Evolutionary conservation across 2,888 invertebrate species (phyloP).

Genomic region (Mellilla xanthometata): DNA sequence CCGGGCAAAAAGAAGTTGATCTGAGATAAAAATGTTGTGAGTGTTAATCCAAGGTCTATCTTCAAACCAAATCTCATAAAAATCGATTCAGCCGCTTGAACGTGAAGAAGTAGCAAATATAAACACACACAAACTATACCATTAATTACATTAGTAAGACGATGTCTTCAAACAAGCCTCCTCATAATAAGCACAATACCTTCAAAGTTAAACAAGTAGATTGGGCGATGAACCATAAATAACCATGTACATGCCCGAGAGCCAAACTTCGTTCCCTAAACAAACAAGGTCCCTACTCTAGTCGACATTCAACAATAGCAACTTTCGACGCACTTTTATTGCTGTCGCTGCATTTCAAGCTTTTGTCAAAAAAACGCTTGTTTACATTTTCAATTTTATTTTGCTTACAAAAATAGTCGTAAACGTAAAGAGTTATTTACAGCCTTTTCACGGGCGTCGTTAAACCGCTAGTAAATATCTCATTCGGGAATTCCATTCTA

Average conservation of each 20-base stretch:
- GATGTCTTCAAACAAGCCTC: constrained; percentile 42
- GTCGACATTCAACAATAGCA: constrained; percentile 70
- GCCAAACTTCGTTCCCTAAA: constrained; percentile 74
- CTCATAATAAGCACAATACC: constrained; percentile 50
- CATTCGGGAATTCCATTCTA: constrained; percentile 20
- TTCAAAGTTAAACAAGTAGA: constrained; percentile 57
- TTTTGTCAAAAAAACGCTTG: constrained; percentile 14
- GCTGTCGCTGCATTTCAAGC: constrained; percentile 35
- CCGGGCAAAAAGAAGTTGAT: no score
- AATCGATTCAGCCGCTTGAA: no score
- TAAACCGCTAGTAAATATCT: constrained; percentile 25
- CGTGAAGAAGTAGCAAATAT: no score
- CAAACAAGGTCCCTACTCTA: constrained; percentile 61
- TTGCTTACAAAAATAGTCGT: constrained; percentile 28
- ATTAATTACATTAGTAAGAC: no score
- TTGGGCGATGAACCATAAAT: constrained; percentile 56
- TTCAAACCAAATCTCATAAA: no score
- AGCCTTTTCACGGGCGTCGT: constrained; percentile 26
- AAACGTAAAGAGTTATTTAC: constrained; percentile 31
- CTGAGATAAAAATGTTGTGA: no score
- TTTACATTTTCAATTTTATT: constrained; percentile 19
- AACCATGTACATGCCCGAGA: constrained; percentile 39
- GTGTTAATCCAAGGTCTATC: no score
- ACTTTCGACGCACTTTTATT: constrained; percentile 37
- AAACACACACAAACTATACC: no score